Evolutionary conservation across 2,113 vertebrate genomes (phyloP).

Genomic region (Ammodytes dubius): DNA sequence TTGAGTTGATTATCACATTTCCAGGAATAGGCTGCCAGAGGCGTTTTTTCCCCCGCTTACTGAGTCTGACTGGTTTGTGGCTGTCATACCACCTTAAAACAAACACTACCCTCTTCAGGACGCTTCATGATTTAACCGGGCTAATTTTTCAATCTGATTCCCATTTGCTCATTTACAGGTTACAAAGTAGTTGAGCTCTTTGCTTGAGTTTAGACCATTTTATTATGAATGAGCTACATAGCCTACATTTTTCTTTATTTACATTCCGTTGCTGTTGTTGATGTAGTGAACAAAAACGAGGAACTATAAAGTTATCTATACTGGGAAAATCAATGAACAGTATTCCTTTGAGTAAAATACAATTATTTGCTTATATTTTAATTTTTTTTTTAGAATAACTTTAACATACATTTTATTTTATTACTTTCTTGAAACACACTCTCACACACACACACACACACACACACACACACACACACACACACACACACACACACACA

Average conservation of each 20-base stretch:
- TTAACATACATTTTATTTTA: too few relatives aligned
- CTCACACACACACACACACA: too few relatives aligned
- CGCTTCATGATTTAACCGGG: constrained; percentile 61
- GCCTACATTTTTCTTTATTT: background rate
- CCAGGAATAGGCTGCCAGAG: background rate
- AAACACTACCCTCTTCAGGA: constrained; percentile 73
- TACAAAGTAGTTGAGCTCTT: background rate
- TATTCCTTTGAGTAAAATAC: background rate
- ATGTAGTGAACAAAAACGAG: background rate
- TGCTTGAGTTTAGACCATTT: background rate
- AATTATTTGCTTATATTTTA: too few relatives aligned
- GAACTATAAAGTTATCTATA: background rate
- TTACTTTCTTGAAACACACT: too few relatives aligned
- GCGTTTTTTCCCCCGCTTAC: background rate
- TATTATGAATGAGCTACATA: too few relatives aligned
- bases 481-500: too few relatives aligned
- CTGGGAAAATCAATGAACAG: background rate
- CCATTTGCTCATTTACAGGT: constrained; percentile 27
- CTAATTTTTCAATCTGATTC: constrained; percentile 65
- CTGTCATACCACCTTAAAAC: constrained; percentile 80
- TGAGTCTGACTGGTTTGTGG: background rate
- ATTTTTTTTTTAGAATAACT: too few relatives aligned
- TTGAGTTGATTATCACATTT: background rate
- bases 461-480: too few relatives aligned
- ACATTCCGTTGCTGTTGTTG: too few relatives aligned